phyloP scores from a whole-genome alignment of 2,113 vertebrate genomes.

The Crotophaga sulcirostris region DNA sequence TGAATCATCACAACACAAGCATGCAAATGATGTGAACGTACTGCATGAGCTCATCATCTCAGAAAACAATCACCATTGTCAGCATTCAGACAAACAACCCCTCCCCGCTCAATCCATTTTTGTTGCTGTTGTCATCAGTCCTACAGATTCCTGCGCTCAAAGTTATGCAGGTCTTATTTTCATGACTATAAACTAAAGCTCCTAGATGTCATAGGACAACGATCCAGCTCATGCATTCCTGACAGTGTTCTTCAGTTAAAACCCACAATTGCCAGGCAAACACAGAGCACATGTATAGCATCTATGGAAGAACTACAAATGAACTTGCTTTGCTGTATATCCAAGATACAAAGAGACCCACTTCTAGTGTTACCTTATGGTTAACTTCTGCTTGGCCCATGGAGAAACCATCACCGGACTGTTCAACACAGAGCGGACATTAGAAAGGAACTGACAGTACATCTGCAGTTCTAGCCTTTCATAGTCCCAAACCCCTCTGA shows the following conservation, averaged over 20 bases:
- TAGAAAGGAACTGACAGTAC: background rate
- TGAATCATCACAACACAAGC: background rate
- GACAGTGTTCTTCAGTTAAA: background rate
- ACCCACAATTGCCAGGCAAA: background rate
- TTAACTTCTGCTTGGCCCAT: rapidly evolving
- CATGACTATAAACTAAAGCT: background rate
- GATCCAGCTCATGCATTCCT: rapidly evolving
- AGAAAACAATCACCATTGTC: background rate
- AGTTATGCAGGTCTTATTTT: background rate
- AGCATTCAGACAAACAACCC: background rate
- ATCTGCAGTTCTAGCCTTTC: background rate
- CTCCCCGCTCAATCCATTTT: background rate
- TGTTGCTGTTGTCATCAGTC: background rate
- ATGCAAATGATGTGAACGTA: background rate
- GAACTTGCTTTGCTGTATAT: background rate
- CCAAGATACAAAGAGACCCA: background rate
- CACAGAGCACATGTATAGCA: rapidly evolving
- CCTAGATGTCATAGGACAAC: background rate
- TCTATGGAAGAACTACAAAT: background rate
- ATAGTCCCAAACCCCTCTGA: background rate
- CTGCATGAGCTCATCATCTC: background rate
- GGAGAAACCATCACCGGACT: background rate
- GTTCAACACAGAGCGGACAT: background rate
- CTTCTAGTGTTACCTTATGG: background rate
- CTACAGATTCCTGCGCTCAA: background rate